phyloP scores from a whole-genome alignment of 1,140 invertebrate genomes.

The Campoletis sonorensis region DNA sequence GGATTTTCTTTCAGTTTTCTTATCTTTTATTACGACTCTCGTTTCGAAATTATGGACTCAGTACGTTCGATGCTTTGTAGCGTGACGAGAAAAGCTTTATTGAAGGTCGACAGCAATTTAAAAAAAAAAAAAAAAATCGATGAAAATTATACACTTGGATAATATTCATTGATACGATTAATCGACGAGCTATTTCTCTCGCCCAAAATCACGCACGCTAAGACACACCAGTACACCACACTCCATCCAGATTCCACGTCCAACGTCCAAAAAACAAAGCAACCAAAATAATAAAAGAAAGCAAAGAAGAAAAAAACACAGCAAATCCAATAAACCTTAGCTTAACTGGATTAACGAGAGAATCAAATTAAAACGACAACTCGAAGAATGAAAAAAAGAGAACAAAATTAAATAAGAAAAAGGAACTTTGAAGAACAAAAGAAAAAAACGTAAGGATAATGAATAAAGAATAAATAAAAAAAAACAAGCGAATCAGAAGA shows the following conservation, averaged over 20 bases:
- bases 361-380: constrained; percentile 51
- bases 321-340: constrained; percentile 63
- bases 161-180: too few species aligned
- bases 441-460: constrained; percentile 20
- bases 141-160: neutral
- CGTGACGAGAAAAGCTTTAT: constrained; percentile 39
- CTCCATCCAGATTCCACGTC: constrained; percentile 75
- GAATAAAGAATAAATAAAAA: too few species aligned
- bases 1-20: neutral
- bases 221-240: constrained; percentile 67
- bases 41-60: constrained; percentile 34
- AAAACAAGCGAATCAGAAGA: constrained; percentile 34
- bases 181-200: constrained; percentile 56
- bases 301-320: constrained; percentile 45
- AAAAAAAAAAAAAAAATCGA: constrained; percentile 22
- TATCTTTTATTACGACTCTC: neutral
- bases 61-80: constrained; percentile 50
- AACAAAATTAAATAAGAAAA: neutral
- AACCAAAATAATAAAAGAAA: neutral
- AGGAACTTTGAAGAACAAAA: constrained; percentile 38
- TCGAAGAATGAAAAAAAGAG: constrained; percentile 39
- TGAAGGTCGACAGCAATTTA: constrained; percentile 15
- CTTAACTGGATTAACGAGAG: constrained; percentile 57
- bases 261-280: constrained; percentile 62
- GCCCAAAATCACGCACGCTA: constrained; percentile 60